Base-by-base conservation (phyloP, 2,797 vertebrate species). In the Anguilla anguilla region DNA sequence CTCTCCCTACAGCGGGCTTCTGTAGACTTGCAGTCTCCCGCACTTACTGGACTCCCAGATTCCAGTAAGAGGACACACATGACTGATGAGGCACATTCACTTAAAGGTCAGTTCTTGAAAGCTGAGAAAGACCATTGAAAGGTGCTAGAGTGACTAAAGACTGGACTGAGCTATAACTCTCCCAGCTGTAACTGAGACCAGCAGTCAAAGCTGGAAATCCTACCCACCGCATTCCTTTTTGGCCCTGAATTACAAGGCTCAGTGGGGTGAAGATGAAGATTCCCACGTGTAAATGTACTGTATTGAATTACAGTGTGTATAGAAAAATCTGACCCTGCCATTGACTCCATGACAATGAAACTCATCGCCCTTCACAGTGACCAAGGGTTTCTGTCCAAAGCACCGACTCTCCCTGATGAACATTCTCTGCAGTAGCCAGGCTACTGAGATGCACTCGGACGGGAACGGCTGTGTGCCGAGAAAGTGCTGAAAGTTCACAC, bases 131-230 rank as follows among this genome's bases (percentile, higher is more conserved):
- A n/a, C 43, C 77, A 81, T 10, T 49, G 77, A 51, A n/a, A 46
- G 77, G 46, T 51, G 77, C 43, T 81, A 49, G 5, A 82, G 79
- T 51, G 79, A n/a, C 79, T 82, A 82, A 25, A 49, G 79, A 82
- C 9, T 2, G 43, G 2, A 49, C 22, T n/a, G 35, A 77, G 72
- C 13, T 19, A 43, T n/a, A 49, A 51, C n/a, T 82, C 79, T n/a
- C 77, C 39, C 0, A 10, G 19, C 10, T 39, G 35, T 46, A 74
- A 39, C 72, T 17, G 31, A 35, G 2, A 15, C 74, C 5, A 19
- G 3, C 31, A 4, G 35, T 43, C 67, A 31, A 67, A 72, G 67
- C 28, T 72, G 67, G 67, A 31, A 72, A 72, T 72, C 67, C 31
- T 28, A 72, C 7, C 67, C 28, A 11, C 10, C 9, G 67, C 67